Base-by-base conservation (phyloP, 2,797 vertebrate genomes). In the Lagocephalus sceleratus region DNA sequence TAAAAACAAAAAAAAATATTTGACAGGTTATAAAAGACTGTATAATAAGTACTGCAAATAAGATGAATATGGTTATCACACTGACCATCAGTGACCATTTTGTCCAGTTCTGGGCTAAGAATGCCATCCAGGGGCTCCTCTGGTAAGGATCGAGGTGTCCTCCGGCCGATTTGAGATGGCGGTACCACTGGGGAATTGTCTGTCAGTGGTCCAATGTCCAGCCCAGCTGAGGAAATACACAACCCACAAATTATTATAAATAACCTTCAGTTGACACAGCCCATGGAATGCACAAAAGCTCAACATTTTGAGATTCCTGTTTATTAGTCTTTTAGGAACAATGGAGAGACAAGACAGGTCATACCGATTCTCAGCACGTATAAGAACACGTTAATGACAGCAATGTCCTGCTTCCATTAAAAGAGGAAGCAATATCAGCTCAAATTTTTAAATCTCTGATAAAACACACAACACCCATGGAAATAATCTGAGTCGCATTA, bases 1-100 rank as follows among this genome's bases (percentile, higher is more conserved):
- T 0, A 8, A 25, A 21, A 29, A 9, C 68, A 10, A 71, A 53
- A 66, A 63, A 5, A 32, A 11, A 53, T 42, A 60, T 20, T 17
- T 55, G 5, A 41, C 17, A 40, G 26, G 1, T 45, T 52, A 35
- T 29, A 23, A 48, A 63, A 41, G n/a, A n/a, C n/a, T n/a, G n/a
- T n/a, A n/a, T 5, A 29, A 43, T 14, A n/a, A n/a, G n/a, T n/a
- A 44, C 3, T 2, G 3, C 46, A 15, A 45, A 49, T 20, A 2
- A 54, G 41, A 2, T 9, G 0, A 17, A 52, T 16, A 19, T 43
- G 12, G 51, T 16, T 60, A 38, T 15, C 10, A 26, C 40, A 87
- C 91, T 93, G 89, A 99, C 97, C 97, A 57, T 99, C 97, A 73
- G 95, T 97, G 85, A 99, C 96, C 94, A 99, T 99, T 88, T 94